Evolutionary conservation across 2,888 invertebrate species (phyloP).

Genomic region (Caenorhabditis japonica): DNA sequence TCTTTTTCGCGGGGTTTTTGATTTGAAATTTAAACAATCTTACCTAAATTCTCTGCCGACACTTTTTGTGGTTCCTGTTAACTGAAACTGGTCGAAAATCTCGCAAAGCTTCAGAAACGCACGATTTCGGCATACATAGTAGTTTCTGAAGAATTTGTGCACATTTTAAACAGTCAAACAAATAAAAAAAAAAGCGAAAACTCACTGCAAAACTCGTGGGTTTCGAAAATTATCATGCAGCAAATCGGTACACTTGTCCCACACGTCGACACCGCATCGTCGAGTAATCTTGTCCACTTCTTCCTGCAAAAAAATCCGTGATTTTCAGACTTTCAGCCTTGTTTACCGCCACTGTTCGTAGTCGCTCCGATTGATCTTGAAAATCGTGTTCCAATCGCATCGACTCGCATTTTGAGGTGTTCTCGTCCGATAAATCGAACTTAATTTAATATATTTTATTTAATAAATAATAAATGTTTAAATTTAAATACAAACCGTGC

Average conservation of each 20-base stretch:
- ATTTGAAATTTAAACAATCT: too few relatives aligned
- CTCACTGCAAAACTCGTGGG: background rate
- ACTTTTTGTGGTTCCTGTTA: slow-evolving; percentile 6
- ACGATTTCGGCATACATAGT: slow-evolving; percentile 42
- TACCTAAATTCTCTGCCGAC: background rate
- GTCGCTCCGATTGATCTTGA: too few relatives aligned
- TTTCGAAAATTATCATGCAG: slow-evolving; percentile 10
- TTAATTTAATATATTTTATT: background rate
- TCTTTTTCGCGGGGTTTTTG: too few relatives aligned
- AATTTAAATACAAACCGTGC: background rate
- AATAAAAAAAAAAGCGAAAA: background rate
- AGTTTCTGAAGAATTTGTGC: slow-evolving; percentile 10
- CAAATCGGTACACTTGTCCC: slow-evolving; percentile 12
- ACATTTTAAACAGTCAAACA: background rate
- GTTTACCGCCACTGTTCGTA: too few relatives aligned
- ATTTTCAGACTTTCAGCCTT: background rate
- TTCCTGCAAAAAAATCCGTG: background rate
- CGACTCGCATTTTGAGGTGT: too few relatives aligned
- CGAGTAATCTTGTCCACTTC: background rate
- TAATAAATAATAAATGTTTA: background rate
- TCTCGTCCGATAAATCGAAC: background rate
- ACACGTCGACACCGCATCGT: background rate
- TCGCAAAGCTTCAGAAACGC: slow-evolving; percentile 44
- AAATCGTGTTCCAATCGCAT: too few relatives aligned
- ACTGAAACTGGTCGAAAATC: slow-evolving; percentile 3